Conservation (phyloP, 2,797 vertebrate species). For the Pangasius sanitwongsei region DNA sequence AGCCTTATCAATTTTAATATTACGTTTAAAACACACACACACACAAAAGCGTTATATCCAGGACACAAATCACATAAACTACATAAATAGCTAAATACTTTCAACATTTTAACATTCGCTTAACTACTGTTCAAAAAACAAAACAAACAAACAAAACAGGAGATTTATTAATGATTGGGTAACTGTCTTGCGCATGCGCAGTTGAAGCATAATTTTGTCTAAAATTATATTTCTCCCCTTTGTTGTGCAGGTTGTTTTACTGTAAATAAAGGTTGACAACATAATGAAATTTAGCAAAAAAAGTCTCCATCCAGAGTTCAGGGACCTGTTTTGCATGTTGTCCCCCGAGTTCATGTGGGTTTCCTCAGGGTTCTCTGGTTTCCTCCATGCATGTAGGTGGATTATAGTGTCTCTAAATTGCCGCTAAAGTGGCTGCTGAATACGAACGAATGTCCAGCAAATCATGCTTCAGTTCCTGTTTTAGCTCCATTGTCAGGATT, state of each 20-base stretch:
- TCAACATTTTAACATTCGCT: background rate
- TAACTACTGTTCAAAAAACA: no score
- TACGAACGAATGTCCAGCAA: no score
- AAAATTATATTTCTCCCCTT: background rate
- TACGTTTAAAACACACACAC: background rate
- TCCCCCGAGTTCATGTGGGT: background rate
- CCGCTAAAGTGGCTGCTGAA: background rate
- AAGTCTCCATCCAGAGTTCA: no score
- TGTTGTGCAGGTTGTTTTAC: background rate
- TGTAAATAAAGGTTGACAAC: background rate
- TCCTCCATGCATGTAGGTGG: background rate
- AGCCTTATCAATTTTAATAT: background rate
- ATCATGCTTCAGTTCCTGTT: background rate
- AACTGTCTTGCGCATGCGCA: constrained; percentile 7
- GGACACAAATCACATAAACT: background rate
- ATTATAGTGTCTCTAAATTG: background rate
- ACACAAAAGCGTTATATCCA: background rate
- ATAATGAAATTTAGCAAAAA: background rate
- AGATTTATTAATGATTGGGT: background rate
- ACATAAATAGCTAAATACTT: background rate
- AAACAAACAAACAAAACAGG: no score
- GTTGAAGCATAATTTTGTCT: no score
- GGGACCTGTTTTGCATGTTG: background rate
- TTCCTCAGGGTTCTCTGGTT: background rate
- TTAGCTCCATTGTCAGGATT: background rate